Percentiles rank a stretch among this genome's conserved stretches.
phyloP scores from a whole-genome alignment of 2,113 vertebrate genomes.

The Aviceda subcristata region DNA sequence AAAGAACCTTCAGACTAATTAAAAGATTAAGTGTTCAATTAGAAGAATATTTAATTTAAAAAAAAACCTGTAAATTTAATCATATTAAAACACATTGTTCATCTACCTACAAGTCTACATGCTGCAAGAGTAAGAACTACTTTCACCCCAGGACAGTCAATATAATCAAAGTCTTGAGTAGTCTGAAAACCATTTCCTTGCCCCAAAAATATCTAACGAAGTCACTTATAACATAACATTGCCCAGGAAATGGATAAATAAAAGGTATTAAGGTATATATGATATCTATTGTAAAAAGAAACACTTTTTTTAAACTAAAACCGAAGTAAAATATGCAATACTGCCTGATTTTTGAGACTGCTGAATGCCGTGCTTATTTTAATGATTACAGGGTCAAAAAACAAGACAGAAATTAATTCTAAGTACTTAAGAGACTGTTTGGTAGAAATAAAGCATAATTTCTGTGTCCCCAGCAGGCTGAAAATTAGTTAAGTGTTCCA shows the following conservation, averaged over 20 bases:
- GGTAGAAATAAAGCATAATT: background rate
- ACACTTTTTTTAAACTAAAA: background rate
- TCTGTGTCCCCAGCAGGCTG: background rate
- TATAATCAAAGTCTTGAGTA: background rate
- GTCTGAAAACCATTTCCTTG: background rate
- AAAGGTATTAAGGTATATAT: background rate
- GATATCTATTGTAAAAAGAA: background rate
- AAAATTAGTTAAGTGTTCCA: background rate
- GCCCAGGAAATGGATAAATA: background rate
- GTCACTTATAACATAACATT: background rate
- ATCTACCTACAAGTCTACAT: background rate
- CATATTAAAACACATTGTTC: background rate
- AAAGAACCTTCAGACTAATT: constrained; percentile 87
- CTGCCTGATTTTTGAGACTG: background rate
- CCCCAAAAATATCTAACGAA: background rate
- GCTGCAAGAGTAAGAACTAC: background rate
- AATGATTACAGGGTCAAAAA: background rate
- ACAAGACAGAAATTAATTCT: background rate
- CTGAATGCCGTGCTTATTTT: background rate
- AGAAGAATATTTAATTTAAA: background rate
- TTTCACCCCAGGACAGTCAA: background rate
- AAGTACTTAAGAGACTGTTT: background rate
- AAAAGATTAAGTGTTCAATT: background rate
- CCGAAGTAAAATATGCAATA: background rate
- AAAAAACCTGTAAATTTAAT: background rate